Base-by-base conservation (phyloP, 2,888 invertebrate genomes). In the Oxystoma pomonae region DNA sequence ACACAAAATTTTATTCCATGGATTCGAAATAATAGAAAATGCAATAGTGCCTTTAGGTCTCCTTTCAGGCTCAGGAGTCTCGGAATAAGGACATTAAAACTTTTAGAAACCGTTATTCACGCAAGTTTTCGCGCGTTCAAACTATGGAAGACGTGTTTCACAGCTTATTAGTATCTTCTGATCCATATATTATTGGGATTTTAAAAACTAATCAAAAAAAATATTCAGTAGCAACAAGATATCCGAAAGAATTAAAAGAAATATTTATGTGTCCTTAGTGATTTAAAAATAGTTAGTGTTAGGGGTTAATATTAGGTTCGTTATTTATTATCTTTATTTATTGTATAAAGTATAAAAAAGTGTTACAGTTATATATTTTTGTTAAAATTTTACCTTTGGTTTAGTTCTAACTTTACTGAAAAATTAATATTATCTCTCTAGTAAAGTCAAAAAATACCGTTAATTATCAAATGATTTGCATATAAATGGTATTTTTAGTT, bases 1-100 rank as follows among this genome's bases (percentile, higher is more conserved):
- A 55, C 55, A 60, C 16, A 60, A 60, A 53, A 60, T 60, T 17
- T 55, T 60, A 35, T 55, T 60, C 18, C 55, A 55, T 49, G 55
- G 60, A 20, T 18, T 16, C 16, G 22, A 60, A 55, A 55, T 60
- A 17, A 21, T 60, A 18, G n/a, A 60, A 55, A 18, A 55, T 55
- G 21, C n/a, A 18, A 22, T 55, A 55, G 60, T 60, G 60, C 60
- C 60, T 35, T 55, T 60, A 20, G 35, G 60, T 9, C 21, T 20
- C 16, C 59, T 55, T 19, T 60, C 52, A 60, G 20, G 60, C 55
- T 35, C 60, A 55, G 17, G 60, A 60, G 35, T 55, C 22, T 18
- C 3, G 60, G 2, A 55, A 55, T 55, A 55, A 55, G 17, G 55
- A 55, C 22, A 55, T 55, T 9, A 55, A 55, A 55, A 20, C 19